Conservation (phyloP, 2,797 vertebrate species). For the Sebastes itinus region DNA sequence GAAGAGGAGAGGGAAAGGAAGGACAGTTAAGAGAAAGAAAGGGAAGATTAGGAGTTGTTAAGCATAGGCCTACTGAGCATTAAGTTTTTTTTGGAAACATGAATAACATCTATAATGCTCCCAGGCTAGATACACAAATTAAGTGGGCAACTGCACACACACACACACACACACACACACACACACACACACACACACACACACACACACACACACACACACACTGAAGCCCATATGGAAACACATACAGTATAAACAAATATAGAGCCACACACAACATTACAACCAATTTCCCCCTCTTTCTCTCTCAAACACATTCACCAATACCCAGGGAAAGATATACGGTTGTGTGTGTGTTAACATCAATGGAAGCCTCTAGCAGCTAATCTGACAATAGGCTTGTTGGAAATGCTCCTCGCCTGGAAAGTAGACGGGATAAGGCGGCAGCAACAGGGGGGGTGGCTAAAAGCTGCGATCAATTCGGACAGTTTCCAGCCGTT, state of each 20-base stretch:
- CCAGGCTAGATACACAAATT: background rate
- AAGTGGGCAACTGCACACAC: background rate
- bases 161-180: accelerated
- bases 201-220: background rate
- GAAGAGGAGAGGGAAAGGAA: background rate
- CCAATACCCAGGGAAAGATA: background rate
- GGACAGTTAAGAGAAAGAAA: background rate
- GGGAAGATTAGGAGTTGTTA: background rate
- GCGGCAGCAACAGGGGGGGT: too few relatives aligned
- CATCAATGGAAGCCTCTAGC: constrained; percentile 37
- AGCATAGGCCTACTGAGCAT: background rate
- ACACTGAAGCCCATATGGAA: background rate
- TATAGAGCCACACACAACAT: background rate
- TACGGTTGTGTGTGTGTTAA: constrained; percentile 9
- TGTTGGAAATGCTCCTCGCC: too few relatives aligned
- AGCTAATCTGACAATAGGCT: constrained; percentile 32
- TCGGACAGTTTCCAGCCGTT: too few relatives aligned
- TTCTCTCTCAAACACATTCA: background rate
- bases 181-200: background rate
- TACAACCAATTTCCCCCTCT: background rate
- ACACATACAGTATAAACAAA: background rate
- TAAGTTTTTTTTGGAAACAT: constrained; percentile 3
- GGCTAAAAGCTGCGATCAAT: too few relatives aligned
- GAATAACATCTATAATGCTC: background rate
- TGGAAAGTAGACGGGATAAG: too few relatives aligned